These are phyloP conservation scores for Ploceus nigricollis DNA, from an alignment of 2,113 vertebrate genomes.

Conservation along the genomic window DNA sequence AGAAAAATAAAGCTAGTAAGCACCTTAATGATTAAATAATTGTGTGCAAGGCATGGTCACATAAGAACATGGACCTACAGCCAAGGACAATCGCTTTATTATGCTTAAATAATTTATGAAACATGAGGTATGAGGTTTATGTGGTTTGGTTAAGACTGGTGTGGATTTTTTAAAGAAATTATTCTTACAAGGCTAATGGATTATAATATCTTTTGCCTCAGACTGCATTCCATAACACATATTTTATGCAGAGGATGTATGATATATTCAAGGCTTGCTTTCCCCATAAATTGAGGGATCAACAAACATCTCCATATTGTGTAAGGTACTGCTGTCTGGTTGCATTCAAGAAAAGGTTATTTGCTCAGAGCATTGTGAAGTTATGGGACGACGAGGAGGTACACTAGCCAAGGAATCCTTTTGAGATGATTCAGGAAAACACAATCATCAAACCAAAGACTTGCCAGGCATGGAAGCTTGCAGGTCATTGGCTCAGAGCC, in stretches of 20 bases:
- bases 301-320: not conserved
- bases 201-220: slow-evolving; percentile 54
- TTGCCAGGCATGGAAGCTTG: not conserved
- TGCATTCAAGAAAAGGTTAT: not conserved
- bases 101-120: not conserved
- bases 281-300: not conserved
- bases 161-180: not conserved
- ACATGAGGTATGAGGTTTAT: slow-evolving; percentile 7
- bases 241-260: slow-evolving; percentile 39
- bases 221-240: slow-evolving; percentile 20
- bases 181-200: slow-evolving; percentile 14
- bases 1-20: slow-evolving; percentile 24
- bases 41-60: not conserved
- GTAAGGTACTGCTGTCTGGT: not conserved
- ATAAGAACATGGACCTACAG: slow-evolving; percentile 2
- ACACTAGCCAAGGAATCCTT: not conserved
- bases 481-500: not conserved
- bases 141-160: not conserved
- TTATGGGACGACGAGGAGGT: not conserved
- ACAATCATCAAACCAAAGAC: not conserved
- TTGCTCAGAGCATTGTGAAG: not conserved
- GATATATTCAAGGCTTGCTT: not conserved
- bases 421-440: not conserved
- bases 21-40: slow-evolving; percentile 29
- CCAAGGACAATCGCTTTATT: slow-evolving; percentile 36